Conservation (phyloP, 2,888 invertebrate species). For the Lathronympha strigana region DNA sequence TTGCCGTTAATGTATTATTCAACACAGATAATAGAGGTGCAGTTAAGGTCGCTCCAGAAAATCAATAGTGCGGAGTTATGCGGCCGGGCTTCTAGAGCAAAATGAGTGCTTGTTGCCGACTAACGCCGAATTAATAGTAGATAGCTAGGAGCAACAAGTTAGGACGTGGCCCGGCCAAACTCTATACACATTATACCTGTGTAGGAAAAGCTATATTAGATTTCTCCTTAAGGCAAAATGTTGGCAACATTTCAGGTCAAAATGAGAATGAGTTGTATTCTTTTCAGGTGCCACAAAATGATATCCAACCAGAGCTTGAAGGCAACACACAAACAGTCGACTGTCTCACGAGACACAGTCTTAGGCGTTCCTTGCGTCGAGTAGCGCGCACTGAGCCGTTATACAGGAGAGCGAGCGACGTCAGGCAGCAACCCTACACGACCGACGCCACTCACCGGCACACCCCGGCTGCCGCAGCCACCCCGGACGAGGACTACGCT, state of each 20-base stretch:
- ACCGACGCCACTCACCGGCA: conserved; percentile 14
- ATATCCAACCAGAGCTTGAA: conserved; percentile 19
- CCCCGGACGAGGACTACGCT: conserved; percentile 18
- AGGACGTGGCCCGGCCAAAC: not conserved
- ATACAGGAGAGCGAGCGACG: conserved; percentile 21
- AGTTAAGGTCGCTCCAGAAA: conserved; percentile 32
- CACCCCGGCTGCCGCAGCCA: not conserved
- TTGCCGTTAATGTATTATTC: conserved; percentile 4
- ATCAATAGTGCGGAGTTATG: conserved; percentile 36
- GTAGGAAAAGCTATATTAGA: no score
- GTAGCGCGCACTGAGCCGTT: conserved; percentile 32
- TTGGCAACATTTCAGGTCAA: not conserved
- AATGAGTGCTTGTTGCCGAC: not conserved
- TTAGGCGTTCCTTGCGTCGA: conserved; percentile 28
- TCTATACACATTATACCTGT: not conserved
- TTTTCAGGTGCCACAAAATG: conserved; percentile 29
- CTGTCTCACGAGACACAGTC: conserved; percentile 16
- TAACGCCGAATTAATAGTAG: not conserved
- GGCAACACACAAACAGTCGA: conserved; percentile 5
- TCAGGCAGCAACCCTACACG: conserved; percentile 36
- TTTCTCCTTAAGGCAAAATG: not conserved
- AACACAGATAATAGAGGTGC: conserved; percentile 22
- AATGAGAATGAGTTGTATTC: not conserved
- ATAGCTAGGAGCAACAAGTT: conserved; percentile 6
- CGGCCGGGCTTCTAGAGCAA: conserved; percentile 23